A percentile compares a stretch with the other conserved stretches of the same genome.
Conservation (phyloP, 1,140 invertebrate species). For the Bicyclus anynana region DNA sequence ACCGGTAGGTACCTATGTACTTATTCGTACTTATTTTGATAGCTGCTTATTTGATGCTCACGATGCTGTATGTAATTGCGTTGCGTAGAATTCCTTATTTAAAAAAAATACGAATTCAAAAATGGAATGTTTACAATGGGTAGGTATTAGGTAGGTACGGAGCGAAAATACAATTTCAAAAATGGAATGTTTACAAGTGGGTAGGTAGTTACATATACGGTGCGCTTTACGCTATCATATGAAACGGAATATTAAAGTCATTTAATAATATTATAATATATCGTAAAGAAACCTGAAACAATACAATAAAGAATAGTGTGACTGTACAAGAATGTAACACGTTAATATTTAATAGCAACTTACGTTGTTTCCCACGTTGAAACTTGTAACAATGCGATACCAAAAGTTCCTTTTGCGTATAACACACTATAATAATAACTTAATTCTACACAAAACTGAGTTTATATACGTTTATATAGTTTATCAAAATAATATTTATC, state of each 20-base stretch:
- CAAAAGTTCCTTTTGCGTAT: constrained; percentile 22
- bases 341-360: constrained; percentile 21
- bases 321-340: constrained; percentile 13
- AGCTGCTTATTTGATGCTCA: constrained; percentile 29
- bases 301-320: constrained; percentile 5
- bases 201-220: background rate
- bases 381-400: constrained; percentile 26
- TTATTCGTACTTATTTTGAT: constrained; percentile 40
- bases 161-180: too few species aligned
- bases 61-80: constrained; percentile 14
- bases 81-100: constrained; percentile 7
- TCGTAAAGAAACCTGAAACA: background rate
- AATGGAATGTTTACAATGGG: background rate
- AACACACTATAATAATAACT: constrained; percentile 32
- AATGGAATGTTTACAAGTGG: too few species aligned
- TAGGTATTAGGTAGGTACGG: background rate
- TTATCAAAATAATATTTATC: constrained; percentile 35
- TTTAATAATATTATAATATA: background rate
- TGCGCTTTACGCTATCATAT: background rate
- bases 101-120: background rate
- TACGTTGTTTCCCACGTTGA: constrained; percentile 35
- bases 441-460: constrained; percentile 28
- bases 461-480: constrained; percentile 7
- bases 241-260: background rate
- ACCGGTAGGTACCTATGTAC: constrained; percentile 57